Conservation (phyloP, 2,113 vertebrate species). For the Camelus dromedarius region DNA sequence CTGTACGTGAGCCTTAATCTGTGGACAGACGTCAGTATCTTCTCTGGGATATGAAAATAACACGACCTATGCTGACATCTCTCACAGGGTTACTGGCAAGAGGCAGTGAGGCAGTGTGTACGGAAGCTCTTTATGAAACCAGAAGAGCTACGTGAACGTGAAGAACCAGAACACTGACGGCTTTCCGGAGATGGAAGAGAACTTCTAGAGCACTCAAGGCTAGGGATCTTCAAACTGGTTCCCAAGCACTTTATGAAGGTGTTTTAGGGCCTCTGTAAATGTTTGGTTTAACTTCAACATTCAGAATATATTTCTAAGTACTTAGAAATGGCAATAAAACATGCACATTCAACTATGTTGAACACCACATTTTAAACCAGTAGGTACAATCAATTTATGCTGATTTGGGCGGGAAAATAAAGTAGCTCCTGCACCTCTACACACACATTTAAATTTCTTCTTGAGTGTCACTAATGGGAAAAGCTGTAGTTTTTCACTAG, state of each 20-base stretch:
- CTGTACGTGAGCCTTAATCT: not conserved
- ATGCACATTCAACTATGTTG: not conserved
- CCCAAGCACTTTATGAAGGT: not conserved
- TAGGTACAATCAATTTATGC: not conserved
- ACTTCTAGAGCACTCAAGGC: not conserved
- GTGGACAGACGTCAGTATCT: not conserved
- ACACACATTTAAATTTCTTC: constrained; percentile 26
- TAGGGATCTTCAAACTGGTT: not conserved
- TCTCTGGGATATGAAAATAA: constrained; percentile 5
- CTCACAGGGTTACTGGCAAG: not conserved
- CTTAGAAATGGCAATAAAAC: constrained; percentile 43
- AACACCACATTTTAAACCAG: constrained; percentile 3
- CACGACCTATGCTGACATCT: not conserved
- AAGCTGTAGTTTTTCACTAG: not conserved
- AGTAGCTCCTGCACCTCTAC: not conserved
- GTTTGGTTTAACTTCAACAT: constrained; percentile 47
- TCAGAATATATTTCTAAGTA: constrained; percentile 42
- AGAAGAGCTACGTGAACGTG: not conserved
- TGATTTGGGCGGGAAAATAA: not conserved
- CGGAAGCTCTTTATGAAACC: constrained; percentile 27
- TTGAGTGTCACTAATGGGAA: not conserved
- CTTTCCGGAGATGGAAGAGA: not conserved
- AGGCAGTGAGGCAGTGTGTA: not conserved
- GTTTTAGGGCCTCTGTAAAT: constrained; percentile 30
- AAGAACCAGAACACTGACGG: not conserved